Percentiles rank a stretch among this genome's conserved stretches.
Evolutionary conservation across 2,888 invertebrate genomes (phyloP).

Genomic region (Icerya purchasi): DNA sequence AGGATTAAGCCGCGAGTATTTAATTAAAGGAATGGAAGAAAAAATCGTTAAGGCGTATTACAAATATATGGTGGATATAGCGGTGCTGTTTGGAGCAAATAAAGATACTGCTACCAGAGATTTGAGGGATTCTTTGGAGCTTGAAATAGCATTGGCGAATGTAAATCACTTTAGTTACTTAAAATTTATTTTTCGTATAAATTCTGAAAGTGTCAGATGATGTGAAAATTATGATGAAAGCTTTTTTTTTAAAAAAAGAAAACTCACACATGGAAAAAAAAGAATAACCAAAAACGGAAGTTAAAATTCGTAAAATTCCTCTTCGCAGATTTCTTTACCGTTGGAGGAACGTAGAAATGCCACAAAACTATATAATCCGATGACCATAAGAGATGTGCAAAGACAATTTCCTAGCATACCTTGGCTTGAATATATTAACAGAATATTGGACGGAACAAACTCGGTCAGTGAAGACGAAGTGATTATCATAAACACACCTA

Average conservation of each 20-base stretch:
- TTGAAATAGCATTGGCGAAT: conserved; percentile 77
- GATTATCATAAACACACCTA: conserved; percentile 65
- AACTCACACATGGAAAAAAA: too few relatives aligned
- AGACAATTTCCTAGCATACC: conserved; percentile 50
- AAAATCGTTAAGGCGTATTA: conserved; percentile 70
- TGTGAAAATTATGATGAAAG: too few relatives aligned
- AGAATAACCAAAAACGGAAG: too few relatives aligned
- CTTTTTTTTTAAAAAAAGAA: too few relatives aligned
- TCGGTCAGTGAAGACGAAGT: conserved; percentile 43
- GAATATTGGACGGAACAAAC: conserved; percentile 43
- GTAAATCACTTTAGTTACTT: conserved; percentile 40
- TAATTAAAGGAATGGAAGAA: conserved; percentile 60
- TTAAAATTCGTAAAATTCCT: too few relatives aligned
- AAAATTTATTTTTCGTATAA: too few relatives aligned
- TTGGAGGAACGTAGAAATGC: conserved; percentile 78
- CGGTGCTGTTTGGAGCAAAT: conserved; percentile 64
- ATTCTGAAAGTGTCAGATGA: too few relatives aligned
- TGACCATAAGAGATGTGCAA: conserved; percentile 58
- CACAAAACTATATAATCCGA: conserved; percentile 75
- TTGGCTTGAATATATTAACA: conserved; percentile 69
- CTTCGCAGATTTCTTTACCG: conserved; percentile 64
- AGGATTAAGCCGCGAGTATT: conserved; percentile 63
- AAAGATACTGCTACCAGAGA: conserved; percentile 41
- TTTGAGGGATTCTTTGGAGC: conserved; percentile 55
- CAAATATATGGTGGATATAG: conserved; percentile 69